Conservation (phyloP, 2,888 invertebrate genomes). For the Hartigia nigra region DNA sequence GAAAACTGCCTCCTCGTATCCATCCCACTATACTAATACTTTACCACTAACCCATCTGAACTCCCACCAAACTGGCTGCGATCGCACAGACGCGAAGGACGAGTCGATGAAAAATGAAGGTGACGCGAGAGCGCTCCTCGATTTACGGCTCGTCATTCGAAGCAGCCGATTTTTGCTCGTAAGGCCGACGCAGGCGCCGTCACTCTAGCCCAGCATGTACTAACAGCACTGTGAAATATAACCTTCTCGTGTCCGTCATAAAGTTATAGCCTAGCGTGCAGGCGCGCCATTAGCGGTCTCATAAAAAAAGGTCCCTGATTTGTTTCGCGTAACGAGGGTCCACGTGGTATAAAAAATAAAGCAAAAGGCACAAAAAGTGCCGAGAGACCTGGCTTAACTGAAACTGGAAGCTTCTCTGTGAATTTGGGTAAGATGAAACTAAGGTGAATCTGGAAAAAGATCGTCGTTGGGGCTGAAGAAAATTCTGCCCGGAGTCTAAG, state of each 20-base stretch:
- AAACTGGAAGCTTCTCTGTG: neutral
- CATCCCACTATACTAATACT: neutral
- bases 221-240: slow-evolving; percentile 7
- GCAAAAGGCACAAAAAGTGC: neutral
- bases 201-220: neutral
- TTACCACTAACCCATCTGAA: neutral
- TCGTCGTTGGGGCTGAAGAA: neutral
- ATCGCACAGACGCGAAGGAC: neutral
- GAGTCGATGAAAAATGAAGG: slow-evolving; percentile 2
- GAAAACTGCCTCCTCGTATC: neutral
- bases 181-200: slow-evolving; percentile 1
- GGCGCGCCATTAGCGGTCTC: slow-evolving; percentile 17
- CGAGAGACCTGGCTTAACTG: neutral
- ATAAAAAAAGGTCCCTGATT: slow-evolving; percentile 22
- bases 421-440: neutral
- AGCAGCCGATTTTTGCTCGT: neutral
- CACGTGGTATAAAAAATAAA: slow-evolving; percentile 9
- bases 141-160: neutral
- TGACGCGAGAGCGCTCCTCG: neutral
- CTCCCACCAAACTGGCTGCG: neutral
- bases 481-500: neutral
- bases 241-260: slow-evolving; percentile 13
- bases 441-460: neutral
- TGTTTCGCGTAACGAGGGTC: slow-evolving; percentile 18
- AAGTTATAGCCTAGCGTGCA: slow-evolving; percentile 13